Conservation (phyloP, 2,113 vertebrate species). For the Ascaphus truei region DNA sequence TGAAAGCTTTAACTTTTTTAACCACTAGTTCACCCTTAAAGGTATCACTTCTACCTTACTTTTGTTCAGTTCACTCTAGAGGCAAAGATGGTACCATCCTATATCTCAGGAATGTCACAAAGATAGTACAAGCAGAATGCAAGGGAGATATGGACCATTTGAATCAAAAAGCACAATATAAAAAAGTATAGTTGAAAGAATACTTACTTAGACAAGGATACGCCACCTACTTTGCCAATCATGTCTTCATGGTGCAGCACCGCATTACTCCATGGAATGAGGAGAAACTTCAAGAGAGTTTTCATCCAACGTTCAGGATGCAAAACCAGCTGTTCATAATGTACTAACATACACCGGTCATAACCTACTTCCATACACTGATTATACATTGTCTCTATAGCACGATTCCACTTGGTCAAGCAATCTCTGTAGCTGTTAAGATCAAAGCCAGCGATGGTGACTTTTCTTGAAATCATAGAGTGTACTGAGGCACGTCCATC, state of each 20-base stretch:
- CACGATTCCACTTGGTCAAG: slow-evolving; percentile 95
- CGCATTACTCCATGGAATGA: slow-evolving; percentile 85
- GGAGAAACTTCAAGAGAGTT: slow-evolving; percentile 86
- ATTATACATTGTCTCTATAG: slow-evolving; percentile 95
- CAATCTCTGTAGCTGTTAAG: slow-evolving; percentile 94
- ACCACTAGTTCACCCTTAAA: too few relatives aligned
- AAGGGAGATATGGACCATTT: too few relatives aligned
- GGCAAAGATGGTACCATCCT: too few relatives aligned
- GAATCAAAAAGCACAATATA: too few relatives aligned
- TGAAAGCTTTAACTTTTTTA: too few relatives aligned
- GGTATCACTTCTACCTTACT: too few relatives aligned
- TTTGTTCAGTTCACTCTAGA: too few relatives aligned
- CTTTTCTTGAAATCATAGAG: slow-evolving; percentile 96
- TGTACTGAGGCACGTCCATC: slow-evolving; percentile 92
- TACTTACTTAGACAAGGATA: slow-evolving; percentile 96
- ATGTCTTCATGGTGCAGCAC: slow-evolving; percentile 95
- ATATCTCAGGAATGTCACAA: too few relatives aligned
- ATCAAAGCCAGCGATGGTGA: slow-evolving; percentile 95
- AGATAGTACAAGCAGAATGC: too few relatives aligned
- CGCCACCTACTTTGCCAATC: slow-evolving; percentile 93
- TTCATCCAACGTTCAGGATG: slow-evolving; percentile 95
- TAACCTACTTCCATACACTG: slow-evolving; percentile 87
- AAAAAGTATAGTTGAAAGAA: too few relatives aligned
- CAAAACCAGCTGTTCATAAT: slow-evolving; percentile 90
- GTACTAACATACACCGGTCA: slow-evolving; percentile 82